These are phyloP conservation scores for Catharus minimus DNA, from an alignment of 2,113 vertebrate genomes.

Conservation along the genomic window DNA sequence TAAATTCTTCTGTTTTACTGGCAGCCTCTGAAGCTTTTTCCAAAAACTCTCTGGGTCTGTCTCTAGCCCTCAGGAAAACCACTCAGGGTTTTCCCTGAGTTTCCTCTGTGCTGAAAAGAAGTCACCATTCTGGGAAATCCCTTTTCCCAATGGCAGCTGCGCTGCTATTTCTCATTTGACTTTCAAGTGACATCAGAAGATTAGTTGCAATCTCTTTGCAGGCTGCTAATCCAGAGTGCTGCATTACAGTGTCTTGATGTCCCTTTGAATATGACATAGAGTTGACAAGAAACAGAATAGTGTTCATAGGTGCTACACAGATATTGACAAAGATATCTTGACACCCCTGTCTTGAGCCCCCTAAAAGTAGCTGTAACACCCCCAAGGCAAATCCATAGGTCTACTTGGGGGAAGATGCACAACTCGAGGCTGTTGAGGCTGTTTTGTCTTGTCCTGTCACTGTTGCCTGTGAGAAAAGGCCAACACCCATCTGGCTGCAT, in stretches of 20 bases:
- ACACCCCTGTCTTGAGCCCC: background rate
- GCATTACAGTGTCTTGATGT: background rate
- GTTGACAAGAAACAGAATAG: background rate
- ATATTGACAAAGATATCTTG: background rate
- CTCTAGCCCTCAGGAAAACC: background rate
- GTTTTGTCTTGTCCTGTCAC: background rate
- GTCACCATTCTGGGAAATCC: background rate
- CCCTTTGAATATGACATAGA: background rate
- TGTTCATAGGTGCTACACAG: background rate
- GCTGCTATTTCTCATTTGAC: conserved; percentile 31
- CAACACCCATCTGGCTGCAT: background rate
- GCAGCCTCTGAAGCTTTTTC: background rate
- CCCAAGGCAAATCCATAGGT: background rate
- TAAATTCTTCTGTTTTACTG: background rate
- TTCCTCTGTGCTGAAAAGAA: background rate
- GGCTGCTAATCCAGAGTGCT: conserved; percentile 15
- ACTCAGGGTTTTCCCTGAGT: background rate
- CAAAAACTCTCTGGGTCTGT: background rate
- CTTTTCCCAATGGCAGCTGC: background rate
- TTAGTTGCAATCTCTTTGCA: conserved; percentile 47
- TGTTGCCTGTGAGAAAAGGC: background rate
- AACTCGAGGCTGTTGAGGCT: background rate
- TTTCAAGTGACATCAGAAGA: conserved; percentile 56
- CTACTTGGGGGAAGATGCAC: background rate
- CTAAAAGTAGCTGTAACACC: background rate